These are phyloP conservation scores for Megastigmus dorsalis DNA, from an alignment of 2,888 invertebrate species.

Conservation along the genomic window DNA sequence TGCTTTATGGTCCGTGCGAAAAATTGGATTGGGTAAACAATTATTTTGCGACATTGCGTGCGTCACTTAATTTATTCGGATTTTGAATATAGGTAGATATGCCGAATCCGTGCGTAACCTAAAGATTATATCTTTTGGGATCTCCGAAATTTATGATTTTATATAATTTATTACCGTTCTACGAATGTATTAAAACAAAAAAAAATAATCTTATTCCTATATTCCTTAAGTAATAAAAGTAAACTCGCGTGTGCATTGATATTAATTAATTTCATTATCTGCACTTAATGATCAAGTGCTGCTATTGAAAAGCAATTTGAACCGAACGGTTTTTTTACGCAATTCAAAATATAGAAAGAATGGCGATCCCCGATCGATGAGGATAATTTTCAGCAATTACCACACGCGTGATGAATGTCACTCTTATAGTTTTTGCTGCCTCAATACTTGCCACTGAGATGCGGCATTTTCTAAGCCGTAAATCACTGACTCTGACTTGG, in stretches of 20 bases:
- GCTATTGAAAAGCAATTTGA: no score
- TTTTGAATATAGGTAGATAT: no score
- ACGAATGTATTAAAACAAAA: no score
- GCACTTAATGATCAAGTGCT: no score
- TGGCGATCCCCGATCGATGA: not conserved
- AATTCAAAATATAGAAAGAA: not conserved
- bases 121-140: no score
- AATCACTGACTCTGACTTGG: constrained; percentile 1
- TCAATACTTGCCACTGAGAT: not conserved
- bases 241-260: not conserved
- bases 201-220: no score
- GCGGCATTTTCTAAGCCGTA: not conserved
- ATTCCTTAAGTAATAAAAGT: no score
- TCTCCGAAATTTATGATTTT: no score
- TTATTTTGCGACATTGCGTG: not conserved
- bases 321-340: no score
- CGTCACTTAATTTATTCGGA: not conserved
- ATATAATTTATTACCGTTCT: no score
- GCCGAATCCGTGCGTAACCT: no score
- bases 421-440: not conserved
- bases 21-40: constrained; percentile 17
- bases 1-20: not conserved
- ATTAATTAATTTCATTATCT: not conserved
- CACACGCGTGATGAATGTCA: constrained; percentile 13
- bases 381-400: constrained; percentile 1